Evolutionary conservation across 2,797 vertebrate species (phyloP).

Genomic region (Clarias fuscus): DNA sequence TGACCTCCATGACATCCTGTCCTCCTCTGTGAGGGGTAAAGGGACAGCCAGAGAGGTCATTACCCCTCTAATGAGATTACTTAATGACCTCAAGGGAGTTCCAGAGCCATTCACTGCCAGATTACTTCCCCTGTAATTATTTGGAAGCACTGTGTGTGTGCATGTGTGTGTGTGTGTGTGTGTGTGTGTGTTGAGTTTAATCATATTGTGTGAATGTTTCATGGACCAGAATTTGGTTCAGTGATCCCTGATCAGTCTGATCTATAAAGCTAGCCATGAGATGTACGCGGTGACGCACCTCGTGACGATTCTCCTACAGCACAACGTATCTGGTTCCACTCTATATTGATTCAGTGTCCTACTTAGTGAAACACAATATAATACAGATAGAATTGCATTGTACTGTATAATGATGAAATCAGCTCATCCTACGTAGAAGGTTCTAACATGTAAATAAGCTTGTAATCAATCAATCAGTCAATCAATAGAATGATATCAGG

Average conservation of each 20-base stretch:
- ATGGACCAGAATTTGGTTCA: slow-evolving; percentile 31
- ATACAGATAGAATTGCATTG: neutral
- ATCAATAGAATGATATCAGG: neutral
- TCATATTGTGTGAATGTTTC: slow-evolving; percentile 48
- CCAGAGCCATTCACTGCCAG: slow-evolving; percentile 67
- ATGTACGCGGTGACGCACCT: neutral
- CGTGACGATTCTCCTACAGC: neutral
- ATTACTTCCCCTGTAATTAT: slow-evolving; percentile 68
- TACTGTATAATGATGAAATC: neutral
- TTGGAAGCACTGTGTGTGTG: slow-evolving; percentile 48
- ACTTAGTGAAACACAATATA: neutral
- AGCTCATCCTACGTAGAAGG: neutral
- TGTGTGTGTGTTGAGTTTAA: slow-evolving; percentile 37
- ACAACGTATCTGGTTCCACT: neutral
- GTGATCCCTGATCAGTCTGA: slow-evolving; percentile 19
- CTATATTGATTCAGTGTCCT: neutral
- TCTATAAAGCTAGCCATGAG: slow-evolving; percentile 25
- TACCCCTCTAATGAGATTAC: slow-evolving; percentile 71
- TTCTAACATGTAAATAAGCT: neutral
- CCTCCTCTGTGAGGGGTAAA: slow-evolving; percentile 30
- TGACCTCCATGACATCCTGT: slow-evolving; percentile 25
- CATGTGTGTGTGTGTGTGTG: slow-evolving; percentile 36
- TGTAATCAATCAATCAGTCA: neutral
- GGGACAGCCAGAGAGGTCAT: slow-evolving; percentile 64
- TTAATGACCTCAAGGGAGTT: slow-evolving; percentile 70